phyloP scores from a whole-genome alignment of 1,140 invertebrate genomes.

The Formica exsecta region DNA sequence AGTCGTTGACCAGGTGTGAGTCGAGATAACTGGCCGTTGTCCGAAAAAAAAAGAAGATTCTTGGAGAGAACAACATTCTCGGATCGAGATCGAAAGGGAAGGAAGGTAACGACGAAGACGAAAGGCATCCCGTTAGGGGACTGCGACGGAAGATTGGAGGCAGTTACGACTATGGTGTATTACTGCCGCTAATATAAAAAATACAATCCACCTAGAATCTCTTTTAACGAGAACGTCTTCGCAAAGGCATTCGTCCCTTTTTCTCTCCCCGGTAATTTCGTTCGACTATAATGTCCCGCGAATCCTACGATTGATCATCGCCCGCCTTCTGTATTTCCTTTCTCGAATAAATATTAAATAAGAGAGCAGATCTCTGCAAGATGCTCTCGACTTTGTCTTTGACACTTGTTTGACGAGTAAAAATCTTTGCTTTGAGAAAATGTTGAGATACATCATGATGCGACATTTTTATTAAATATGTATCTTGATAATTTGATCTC shows the following conservation, averaged over 20 bases:
- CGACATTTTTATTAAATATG: not conserved
- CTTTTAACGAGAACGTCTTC: constrained; percentile 52
- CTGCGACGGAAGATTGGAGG: constrained; percentile 64
- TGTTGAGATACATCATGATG: not conserved
- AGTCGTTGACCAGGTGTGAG: constrained; percentile 42
- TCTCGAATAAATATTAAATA: constrained; percentile 37
- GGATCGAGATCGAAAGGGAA: constrained; percentile 15
- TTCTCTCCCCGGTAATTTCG: not conserved
- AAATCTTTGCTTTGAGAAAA: not conserved
- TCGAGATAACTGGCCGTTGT: constrained; percentile 45
- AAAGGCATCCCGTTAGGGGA: constrained; percentile 31
- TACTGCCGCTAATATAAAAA: constrained; percentile 46
- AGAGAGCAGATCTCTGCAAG: not conserved
- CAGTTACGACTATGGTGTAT: constrained; percentile 62
- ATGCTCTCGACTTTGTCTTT: not conserved
- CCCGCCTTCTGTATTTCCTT: not conserved
- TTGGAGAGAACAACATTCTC: constrained; percentile 11
- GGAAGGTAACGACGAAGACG: not conserved
- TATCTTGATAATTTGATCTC: not conserved
- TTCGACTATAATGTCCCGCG: not conserved
- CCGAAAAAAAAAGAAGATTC: constrained; percentile 24
- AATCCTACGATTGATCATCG: constrained; percentile 19
- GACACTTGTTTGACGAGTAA: not conserved
- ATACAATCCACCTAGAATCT: constrained; percentile 65
- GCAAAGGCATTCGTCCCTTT: constrained; percentile 16